phyloP scores from a whole-genome alignment of 1,140 invertebrate species.

The Chironomus striatipennis region DNA sequence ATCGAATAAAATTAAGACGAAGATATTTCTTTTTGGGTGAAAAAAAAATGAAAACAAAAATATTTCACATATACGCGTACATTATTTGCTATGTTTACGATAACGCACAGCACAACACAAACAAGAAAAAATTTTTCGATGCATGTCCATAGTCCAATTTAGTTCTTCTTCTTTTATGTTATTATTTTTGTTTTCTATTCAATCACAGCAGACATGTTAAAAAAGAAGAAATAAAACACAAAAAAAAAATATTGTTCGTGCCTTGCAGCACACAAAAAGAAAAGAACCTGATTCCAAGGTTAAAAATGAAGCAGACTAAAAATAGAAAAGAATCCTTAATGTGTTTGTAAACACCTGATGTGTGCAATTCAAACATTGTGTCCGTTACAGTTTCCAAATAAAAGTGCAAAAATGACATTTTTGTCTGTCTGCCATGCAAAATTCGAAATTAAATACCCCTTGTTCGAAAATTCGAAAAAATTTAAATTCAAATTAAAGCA shows the following conservation, averaged over 20 bases:
- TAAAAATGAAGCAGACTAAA: conserved; percentile 13
- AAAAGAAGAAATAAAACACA: not conserved
- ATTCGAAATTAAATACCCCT: no score
- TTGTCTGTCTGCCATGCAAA: no score
- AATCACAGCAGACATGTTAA: no score
- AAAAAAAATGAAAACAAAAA: not conserved
- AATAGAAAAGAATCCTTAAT: conserved; percentile 3
- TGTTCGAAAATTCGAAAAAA: not conserved
- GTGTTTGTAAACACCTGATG: not conserved
- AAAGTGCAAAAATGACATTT: no score
- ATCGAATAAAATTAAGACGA: not conserved
- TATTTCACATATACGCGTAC: not conserved
- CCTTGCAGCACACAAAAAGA: not conserved
- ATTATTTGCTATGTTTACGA: not conserved
- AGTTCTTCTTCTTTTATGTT: not conserved
- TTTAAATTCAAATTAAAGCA: no score
- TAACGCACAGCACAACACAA: not conserved
- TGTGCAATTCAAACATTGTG: no score
- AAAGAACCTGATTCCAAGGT: conserved; percentile 12
- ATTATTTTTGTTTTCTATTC: not conserved
- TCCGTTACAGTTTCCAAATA: no score
- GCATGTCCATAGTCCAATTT: conserved; percentile 10
- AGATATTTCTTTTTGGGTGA: not conserved
- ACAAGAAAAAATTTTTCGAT: not conserved
- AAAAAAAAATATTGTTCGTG: not conserved